A percentile compares a stretch with the other conserved stretches of the same genome.
These are phyloP conservation scores for Stramonita haemastoma DNA, from an alignment of 2,888 invertebrate species.

Conservation along the genomic window DNA sequence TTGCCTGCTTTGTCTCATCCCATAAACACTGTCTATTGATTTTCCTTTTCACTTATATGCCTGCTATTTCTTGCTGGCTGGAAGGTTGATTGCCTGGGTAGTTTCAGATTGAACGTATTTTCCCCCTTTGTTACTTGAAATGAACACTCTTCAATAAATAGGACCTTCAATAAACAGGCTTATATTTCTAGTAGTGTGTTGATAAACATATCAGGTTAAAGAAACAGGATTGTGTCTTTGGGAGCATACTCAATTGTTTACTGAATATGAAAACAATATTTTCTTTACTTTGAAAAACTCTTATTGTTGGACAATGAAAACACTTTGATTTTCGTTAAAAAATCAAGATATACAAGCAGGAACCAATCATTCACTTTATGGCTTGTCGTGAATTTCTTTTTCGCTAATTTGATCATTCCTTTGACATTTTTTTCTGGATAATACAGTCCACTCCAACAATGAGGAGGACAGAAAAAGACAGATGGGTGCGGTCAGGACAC, in stretches of 20 bases:
- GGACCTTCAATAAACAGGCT: neutral
- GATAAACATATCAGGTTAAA: neutral
- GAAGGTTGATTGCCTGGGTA: neutral
- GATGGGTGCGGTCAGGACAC: too few relatives aligned
- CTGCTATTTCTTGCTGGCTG: neutral
- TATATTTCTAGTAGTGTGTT: neutral
- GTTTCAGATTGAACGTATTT: neutral
- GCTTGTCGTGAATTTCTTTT: neutral
- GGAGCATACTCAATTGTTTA: neutral
- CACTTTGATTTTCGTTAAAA: too few relatives aligned
- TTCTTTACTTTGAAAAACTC: too few relatives aligned
- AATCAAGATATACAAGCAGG: too few relatives aligned
- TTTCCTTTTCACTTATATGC: neutral
- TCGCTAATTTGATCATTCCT: neutral
- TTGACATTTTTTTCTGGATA: neutral
- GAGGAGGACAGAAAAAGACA: too few relatives aligned
- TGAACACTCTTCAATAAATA: neutral
- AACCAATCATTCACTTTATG: neutral
- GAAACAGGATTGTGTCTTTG: neutral
- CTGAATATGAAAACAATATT: neutral
- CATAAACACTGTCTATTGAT: slow-evolving; percentile 1
- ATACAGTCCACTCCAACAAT: neutral
- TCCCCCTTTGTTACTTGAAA: neutral
- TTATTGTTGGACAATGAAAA: too few relatives aligned
- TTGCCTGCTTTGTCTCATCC: neutral